Conservation (phyloP, 2,888 invertebrate genomes). For the Melinopterus prodromus region DNA sequence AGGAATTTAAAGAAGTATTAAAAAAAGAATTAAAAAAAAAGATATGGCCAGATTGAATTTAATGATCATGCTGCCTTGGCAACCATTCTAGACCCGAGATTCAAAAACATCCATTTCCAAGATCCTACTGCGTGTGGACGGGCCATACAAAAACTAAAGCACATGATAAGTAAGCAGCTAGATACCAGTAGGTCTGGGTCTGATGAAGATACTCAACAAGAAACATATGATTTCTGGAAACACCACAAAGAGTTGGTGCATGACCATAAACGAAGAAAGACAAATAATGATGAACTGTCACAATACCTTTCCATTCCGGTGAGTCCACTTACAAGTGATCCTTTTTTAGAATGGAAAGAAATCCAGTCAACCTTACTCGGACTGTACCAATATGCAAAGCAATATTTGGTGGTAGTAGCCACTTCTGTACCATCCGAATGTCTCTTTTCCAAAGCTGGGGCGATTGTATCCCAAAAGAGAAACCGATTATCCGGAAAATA, state of each 20-base stretch:
- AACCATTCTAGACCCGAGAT: slow-evolving; percentile 40
- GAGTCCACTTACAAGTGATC: neutral
- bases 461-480: neutral
- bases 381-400: neutral
- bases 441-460: neutral
- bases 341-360: neutral
- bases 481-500: neutral
- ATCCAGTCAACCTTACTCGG: neutral
- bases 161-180: neutral
- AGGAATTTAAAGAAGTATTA: neutral
- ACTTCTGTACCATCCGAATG: neutral
- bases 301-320: neutral
- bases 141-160: slow-evolving; percentile 21
- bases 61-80: slow-evolving; percentile 33
- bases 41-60: slow-evolving; percentile 28
- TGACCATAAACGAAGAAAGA: slow-evolving; percentile 4
- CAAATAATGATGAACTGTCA: slow-evolving; percentile 10
- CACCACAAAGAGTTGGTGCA: neutral
- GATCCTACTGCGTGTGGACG: slow-evolving; percentile 33
- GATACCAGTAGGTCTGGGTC: neutral
- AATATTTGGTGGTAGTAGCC: neutral
- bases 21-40: neutral
- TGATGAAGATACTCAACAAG: neutral
- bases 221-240: slow-evolving; percentile 7
- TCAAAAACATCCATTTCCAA: slow-evolving; percentile 41